These are phyloP conservation scores for Balanococcus diminutus DNA, from an alignment of 2,888 invertebrate genomes.

Conservation along the genomic window DNA sequence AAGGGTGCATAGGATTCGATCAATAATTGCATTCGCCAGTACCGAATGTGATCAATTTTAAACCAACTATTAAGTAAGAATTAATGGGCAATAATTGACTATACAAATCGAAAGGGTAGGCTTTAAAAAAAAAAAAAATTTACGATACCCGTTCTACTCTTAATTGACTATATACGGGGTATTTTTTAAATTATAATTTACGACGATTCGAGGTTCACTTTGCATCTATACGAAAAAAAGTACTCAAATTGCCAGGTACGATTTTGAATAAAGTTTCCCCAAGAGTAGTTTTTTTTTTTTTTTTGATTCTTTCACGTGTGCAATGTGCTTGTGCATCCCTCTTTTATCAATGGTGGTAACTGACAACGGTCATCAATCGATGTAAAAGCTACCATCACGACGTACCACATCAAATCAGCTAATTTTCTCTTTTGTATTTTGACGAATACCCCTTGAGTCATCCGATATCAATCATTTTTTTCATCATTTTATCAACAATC, in stretches of 20 bases:
- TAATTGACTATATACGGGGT: background rate
- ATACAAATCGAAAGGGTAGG: conserved; percentile 13
- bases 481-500: conserved; percentile 8
- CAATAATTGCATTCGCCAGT: background rate
- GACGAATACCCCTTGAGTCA: conserved; percentile 34
- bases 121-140: background rate
- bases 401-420: conserved; percentile 17
- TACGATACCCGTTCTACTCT: background rate
- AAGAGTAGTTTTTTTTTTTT: background rate
- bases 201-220: background rate
- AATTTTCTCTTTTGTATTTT: conserved; percentile 31
- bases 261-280: background rate
- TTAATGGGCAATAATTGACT: conserved; percentile 40
- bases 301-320: too few relatives aligned
- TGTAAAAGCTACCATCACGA: background rate
- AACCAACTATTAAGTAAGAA: conserved; percentile 21
- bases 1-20: conserved; percentile 21
- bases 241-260: background rate
- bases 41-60: conserved; percentile 9
- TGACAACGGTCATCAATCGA: conserved; percentile 12
- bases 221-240: background rate
- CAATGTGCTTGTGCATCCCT: background rate
- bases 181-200: background rate
- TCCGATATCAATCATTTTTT: conserved; percentile 38
- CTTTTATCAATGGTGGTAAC: background rate